Evolutionary conservation across 2,113 vertebrate genomes (phyloP).

Genomic region (Charina bottae): DNA sequence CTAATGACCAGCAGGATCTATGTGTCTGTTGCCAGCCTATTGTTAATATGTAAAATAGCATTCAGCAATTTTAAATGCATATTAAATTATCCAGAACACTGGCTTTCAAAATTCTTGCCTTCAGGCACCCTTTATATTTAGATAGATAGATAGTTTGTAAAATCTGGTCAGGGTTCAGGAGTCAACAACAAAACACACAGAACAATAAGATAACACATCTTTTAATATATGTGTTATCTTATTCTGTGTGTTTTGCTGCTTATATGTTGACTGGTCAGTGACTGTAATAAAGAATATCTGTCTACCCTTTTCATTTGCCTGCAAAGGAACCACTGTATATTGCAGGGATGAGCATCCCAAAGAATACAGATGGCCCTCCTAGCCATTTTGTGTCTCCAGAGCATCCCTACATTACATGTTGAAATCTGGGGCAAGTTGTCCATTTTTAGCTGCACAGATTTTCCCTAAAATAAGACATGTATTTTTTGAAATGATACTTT

Average conservation of each 20-base stretch:
- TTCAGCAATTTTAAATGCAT: not conserved
- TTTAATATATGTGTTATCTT: too few species aligned
- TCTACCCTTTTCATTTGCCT: not conserved
- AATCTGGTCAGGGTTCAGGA: not conserved
- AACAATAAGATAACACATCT: too few species aligned
- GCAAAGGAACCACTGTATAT: not conserved
- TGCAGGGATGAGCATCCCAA: not conserved
- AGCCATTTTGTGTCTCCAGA: not conserved
- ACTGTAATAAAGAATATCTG: not conserved
- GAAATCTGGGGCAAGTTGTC: not conserved
- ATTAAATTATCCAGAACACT: not conserved
- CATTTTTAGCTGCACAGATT: not conserved
- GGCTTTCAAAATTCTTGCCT: not conserved
- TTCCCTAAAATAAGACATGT: not conserved
- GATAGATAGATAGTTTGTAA: not conserved
- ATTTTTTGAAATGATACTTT: not conserved
- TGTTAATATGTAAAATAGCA: not conserved
- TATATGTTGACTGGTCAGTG: not conserved
- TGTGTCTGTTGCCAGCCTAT: not conserved
- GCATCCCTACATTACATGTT: not conserved
- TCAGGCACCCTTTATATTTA: not conserved
- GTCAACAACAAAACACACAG: too few species aligned
- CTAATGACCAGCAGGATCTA: not conserved
- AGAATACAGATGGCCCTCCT: not conserved
- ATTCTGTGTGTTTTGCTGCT: not conserved